These are phyloP conservation scores for Diabrotica balteata DNA, from an alignment of 2,888 invertebrate genomes.

Conservation along the genomic window DNA sequence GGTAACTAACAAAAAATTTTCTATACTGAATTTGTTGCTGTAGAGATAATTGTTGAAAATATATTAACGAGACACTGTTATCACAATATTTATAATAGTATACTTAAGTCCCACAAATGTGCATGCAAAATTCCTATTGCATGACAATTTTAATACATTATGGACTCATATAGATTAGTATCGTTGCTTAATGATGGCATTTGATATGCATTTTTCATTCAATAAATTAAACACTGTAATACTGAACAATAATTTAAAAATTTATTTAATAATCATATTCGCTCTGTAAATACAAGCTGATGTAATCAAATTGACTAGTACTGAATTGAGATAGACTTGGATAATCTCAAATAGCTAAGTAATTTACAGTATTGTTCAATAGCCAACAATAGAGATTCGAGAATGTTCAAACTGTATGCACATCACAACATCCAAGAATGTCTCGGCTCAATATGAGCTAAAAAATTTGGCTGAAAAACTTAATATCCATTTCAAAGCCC, in stretches of 20 bases:
- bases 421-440: conserved; percentile 49
- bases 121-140: conserved; percentile 29
- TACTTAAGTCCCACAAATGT: conserved; percentile 28
- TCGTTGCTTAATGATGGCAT: conserved; percentile 18
- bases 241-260: conserved; percentile 29
- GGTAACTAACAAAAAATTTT: conserved; percentile 49
- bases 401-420: conserved; percentile 31
- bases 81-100: conserved; percentile 41
- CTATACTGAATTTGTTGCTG: conserved; percentile 38
- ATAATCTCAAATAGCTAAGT: conserved; percentile 37
- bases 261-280: conserved; percentile 17
- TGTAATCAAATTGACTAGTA: conserved; percentile 46
- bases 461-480: conserved; percentile 19
- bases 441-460: conserved; percentile 51
- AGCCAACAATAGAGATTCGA: conserved; percentile 40
- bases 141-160: neutral
- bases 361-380: conserved; percentile 41
- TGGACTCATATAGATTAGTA: conserved; percentile 1
- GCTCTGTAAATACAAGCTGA: conserved; percentile 16
- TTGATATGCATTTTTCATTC: conserved; percentile 27
- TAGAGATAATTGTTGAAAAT: conserved; percentile 2
- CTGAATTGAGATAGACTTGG: conserved; percentile 32
- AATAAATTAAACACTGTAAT: conserved; percentile 27
- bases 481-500: conserved; percentile 7
- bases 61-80: conserved; percentile 41